A percentile compares a stretch with the other conserved stretches of the same genome.
Conservation (phyloP, 1,140 invertebrate species). For the Drosophila erecta region DNA sequence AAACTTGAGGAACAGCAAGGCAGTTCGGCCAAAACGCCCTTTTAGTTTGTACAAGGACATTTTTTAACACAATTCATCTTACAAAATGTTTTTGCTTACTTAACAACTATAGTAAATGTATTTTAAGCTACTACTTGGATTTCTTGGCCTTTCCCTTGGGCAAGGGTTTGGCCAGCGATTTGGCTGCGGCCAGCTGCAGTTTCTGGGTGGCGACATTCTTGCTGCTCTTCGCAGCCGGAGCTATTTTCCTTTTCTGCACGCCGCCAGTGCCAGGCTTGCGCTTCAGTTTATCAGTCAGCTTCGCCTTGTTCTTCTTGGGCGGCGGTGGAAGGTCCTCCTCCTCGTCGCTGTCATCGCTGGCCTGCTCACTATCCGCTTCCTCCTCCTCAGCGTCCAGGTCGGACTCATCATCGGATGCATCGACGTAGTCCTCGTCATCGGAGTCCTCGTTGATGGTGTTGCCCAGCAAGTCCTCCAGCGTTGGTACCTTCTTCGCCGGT, state of each 20-base stretch:
- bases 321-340: slow-evolving; percentile 21
- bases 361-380: slow-evolving; percentile 11
- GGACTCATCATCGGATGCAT: slow-evolving; percentile 38
- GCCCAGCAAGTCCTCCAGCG: slow-evolving; percentile 71
- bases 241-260: slow-evolving; percentile 62
- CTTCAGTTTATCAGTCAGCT: slow-evolving; percentile 54
- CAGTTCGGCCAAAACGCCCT: slow-evolving; percentile 9
- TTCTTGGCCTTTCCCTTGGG: slow-evolving; percentile 54
- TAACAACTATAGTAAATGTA: slow-evolving; percentile 57
- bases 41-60: slow-evolving; percentile 37
- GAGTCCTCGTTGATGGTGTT: slow-evolving; percentile 79
- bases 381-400: slow-evolving; percentile 14
- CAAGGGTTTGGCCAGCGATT: slow-evolving; percentile 64
- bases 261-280: slow-evolving; percentile 67
- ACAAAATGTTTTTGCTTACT: slow-evolving; percentile 62
- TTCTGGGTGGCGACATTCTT: slow-evolving; percentile 44
- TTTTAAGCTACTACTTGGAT: slow-evolving; percentile 59
- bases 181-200: slow-evolving; percentile 64
- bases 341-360: slow-evolving; percentile 45
- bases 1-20: slow-evolving; percentile 85
- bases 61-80: slow-evolving; percentile 42
- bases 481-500: slow-evolving; percentile 40
- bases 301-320: slow-evolving; percentile 43
- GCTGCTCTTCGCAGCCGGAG: slow-evolving; percentile 1
- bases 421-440: slow-evolving; percentile 74